Evolutionary conservation across 2,888 invertebrate species (phyloP).

Genomic region (Sphinx pinastri): DNA sequence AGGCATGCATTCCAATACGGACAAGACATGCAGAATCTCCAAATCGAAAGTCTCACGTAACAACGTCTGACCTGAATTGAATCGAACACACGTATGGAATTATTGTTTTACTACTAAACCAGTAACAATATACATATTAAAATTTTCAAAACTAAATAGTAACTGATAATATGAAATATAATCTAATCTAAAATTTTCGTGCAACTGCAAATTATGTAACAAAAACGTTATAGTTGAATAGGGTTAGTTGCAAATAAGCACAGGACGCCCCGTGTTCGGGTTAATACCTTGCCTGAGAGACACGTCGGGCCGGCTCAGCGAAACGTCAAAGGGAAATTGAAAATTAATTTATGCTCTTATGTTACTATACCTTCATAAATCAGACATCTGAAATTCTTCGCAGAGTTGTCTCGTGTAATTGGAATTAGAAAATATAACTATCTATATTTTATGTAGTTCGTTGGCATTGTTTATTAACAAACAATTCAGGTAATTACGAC

Average conservation of each 20-base stretch:
- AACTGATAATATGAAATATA: not conserved
- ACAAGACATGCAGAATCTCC: too few relatives aligned
- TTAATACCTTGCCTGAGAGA: constrained; percentile 76
- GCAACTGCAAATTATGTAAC: not conserved
- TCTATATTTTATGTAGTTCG: too few relatives aligned
- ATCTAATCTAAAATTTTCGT: not conserved
- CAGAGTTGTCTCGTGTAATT: not conserved
- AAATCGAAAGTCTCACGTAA: too few relatives aligned
- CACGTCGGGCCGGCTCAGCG: constrained; percentile 77
- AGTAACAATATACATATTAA: too few relatives aligned
- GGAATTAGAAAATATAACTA: not conserved
- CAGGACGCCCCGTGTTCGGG: constrained; percentile 43
- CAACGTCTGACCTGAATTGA: too few relatives aligned
- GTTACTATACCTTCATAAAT: constrained; percentile 54
- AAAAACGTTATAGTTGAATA: constrained; percentile 1
- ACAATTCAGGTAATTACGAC: too few relatives aligned
- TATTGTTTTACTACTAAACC: too few relatives aligned
- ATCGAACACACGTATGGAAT: too few relatives aligned
- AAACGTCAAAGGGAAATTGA: constrained; percentile 83
- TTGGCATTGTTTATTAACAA: too few relatives aligned
- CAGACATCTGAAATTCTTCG: constrained; percentile 18
- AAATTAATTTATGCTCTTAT: constrained; percentile 82
- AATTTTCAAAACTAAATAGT: too few relatives aligned
- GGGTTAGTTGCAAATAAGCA: constrained; percentile 27
- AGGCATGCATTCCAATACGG: too few relatives aligned